Conservation (phyloP, 53 echinoderm and acorn worm species). For the Paracentrotus lividus region DNA sequence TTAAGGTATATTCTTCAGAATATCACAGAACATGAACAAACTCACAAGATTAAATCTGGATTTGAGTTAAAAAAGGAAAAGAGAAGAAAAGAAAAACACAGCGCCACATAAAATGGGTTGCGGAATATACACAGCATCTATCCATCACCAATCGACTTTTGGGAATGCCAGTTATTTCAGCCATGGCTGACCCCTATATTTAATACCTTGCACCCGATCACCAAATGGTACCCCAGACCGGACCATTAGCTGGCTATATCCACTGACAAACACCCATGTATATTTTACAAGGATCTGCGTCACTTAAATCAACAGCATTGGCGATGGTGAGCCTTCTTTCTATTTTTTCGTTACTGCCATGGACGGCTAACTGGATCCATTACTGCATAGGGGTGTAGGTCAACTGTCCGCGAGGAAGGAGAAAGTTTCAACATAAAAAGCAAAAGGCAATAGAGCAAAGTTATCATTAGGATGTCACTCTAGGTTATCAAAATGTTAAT, state of each 20-base stretch:
- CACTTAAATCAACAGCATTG: slow-evolving; percentile 51
- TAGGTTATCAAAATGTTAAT: slow-evolving; percentile 54
- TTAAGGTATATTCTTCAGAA: too few species aligned
- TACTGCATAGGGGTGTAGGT: neutral
- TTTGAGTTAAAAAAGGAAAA: neutral
- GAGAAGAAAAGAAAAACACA: neutral
- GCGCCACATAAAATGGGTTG: slow-evolving; percentile 3
- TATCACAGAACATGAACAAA: too few species aligned
- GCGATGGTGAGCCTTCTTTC: neutral
- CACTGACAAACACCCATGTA: slow-evolving; percentile 45
- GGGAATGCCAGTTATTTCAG: slow-evolving; percentile 61
- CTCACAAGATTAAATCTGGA: neutral
- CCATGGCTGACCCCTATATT: slow-evolving; percentile 51
- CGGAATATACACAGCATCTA: neutral
- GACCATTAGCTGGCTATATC: slow-evolving; percentile 35
- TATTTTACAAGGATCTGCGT: slow-evolving; percentile 48
- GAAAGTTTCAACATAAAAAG: neutral
- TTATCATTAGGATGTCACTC: neutral
- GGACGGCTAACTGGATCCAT: slow-evolving; percentile 13
- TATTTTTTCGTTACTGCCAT: neutral
- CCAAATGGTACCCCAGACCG: slow-evolving; percentile 3
- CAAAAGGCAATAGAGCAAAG: slow-evolving; percentile 2
- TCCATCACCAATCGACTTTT: slow-evolving; percentile 49
- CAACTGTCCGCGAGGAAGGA: neutral
- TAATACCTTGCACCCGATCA: slow-evolving; percentile 2